These are phyloP conservation scores for Crotophaga sulcirostris DNA, from an alignment of 2,113 vertebrate genomes.

Conservation along the genomic window DNA sequence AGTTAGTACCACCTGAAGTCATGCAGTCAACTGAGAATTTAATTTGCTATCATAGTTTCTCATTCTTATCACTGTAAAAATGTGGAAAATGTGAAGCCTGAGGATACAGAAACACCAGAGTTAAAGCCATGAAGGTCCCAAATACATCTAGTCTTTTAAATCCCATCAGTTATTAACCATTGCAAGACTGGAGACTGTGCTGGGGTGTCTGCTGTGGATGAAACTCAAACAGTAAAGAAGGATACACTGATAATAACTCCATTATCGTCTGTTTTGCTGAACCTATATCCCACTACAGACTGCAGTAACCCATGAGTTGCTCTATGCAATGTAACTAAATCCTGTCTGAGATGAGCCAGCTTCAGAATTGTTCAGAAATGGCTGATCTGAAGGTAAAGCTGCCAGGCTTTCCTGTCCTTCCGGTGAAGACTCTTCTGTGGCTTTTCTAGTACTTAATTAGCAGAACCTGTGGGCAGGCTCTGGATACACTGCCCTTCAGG, in stretches of 20 bases:
- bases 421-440: accelerated
- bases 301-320: not conserved
- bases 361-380: not conserved
- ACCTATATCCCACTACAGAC: not conserved
- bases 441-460: not conserved
- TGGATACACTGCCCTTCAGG: not conserved
- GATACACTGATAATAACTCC: not conserved
- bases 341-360: not conserved
- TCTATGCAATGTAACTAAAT: not conserved
- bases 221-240: not conserved
- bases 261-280: not conserved
- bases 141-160: not conserved
- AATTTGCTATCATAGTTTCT: not conserved
- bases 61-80: not conserved
- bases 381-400: not conserved
- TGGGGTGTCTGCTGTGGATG: not conserved
- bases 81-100: not conserved
- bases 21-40: not conserved
- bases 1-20: not conserved
- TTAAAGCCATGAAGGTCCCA: not conserved
- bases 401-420: not conserved
- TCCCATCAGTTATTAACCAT: not conserved
- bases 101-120: not conserved
- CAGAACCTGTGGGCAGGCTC: not conserved
- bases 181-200: not conserved